A percentile compares a stretch with the other conserved stretches of the same genome.
These are phyloP conservation scores for Tribolium castaneum DNA, from an alignment of 1,140 invertebrate species.

Conservation along the genomic window DNA sequence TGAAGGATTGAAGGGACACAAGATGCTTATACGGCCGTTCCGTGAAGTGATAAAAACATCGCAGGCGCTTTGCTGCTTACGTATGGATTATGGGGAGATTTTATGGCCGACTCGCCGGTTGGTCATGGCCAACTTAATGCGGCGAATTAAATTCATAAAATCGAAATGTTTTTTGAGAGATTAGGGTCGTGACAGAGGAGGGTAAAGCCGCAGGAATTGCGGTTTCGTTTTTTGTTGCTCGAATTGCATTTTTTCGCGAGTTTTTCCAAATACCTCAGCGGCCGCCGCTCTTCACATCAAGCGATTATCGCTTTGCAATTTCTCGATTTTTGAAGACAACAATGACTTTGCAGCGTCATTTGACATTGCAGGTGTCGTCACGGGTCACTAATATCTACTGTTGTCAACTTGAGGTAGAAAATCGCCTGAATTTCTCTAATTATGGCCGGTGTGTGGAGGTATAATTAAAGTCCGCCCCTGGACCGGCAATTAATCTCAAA, in stretches of 20 bases:
- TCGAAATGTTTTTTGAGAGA: not conserved
- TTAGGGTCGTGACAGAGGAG: too few relatives aligned
- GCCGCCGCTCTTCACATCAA: not conserved
- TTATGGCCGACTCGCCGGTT: not conserved
- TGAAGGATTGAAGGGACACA: not conserved
- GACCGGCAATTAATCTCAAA: not conserved
- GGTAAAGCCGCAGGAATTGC: too few relatives aligned
- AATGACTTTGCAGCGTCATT: not conserved
- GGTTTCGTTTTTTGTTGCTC: too few relatives aligned
- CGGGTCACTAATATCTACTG: not conserved
- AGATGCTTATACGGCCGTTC: conserved; percentile 1
- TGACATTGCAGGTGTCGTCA: not conserved
- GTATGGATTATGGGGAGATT: not conserved
- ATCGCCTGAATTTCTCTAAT: too few relatives aligned
- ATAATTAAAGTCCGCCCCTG: not conserved
- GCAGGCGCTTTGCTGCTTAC: conserved; percentile 6
- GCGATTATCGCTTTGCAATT: not conserved
- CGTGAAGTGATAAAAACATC: conserved; percentile 22
- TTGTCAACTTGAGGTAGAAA: too few relatives aligned
- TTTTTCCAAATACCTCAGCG: not conserved
- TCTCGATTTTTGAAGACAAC: not conserved
- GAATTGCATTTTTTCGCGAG: too few relatives aligned
- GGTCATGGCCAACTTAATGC: not conserved
- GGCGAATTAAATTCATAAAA: conserved; percentile 28
- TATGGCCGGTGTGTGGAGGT: too few relatives aligned